Conservation (phyloP, 2,113 vertebrate genomes). For the Rhagologus leucostigma region DNA sequence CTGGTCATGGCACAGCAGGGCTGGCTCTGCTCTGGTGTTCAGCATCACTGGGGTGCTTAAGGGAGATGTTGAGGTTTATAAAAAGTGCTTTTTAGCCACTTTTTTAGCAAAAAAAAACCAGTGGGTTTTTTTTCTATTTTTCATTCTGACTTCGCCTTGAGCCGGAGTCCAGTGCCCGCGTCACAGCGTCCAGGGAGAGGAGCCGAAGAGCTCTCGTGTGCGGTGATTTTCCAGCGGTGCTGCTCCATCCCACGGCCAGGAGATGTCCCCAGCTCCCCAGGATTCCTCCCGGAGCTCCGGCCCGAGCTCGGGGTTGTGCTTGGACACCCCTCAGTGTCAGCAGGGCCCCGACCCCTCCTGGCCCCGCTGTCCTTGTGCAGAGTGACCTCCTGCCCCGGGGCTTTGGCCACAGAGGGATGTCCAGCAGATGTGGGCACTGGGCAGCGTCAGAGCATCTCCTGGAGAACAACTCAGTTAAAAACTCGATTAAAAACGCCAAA, state of each 20-base stretch:
- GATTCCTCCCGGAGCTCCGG: background rate
- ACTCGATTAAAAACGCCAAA: background rate
- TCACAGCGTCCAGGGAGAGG: background rate
- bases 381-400: background rate
- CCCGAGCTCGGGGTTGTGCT: background rate
- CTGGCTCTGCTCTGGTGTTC: background rate
- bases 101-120: background rate
- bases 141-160: background rate
- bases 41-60: background rate
- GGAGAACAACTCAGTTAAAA: background rate
- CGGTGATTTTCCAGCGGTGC: background rate
- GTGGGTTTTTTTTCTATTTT: rapidly evolving
- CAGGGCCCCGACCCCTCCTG: background rate
- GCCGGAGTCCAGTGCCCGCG: rapidly evolving
- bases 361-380: background rate
- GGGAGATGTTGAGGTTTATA: background rate
- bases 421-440: rapidly evolving
- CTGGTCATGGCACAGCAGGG: rapidly evolving
- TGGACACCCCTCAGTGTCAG: background rate
- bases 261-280: constrained; percentile 53
- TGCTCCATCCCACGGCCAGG: constrained; percentile 19
- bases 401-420: background rate
- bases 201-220: background rate
- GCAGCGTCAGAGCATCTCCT: background rate
- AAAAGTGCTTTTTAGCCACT: background rate